Conservation (phyloP, 2,888 invertebrate species). For the Scotopteryx bipunctaria region DNA sequence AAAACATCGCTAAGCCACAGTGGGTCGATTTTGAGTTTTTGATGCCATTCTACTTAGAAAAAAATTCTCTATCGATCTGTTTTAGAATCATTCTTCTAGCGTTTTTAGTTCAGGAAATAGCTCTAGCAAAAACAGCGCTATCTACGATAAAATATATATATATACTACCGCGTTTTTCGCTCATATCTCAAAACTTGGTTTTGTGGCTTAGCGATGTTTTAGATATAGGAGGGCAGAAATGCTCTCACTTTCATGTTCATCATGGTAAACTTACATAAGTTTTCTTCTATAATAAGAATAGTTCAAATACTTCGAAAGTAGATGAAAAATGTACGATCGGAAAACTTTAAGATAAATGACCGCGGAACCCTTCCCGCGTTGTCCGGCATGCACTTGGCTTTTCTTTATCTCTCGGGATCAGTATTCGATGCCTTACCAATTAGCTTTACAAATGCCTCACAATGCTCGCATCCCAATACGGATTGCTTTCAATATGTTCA, state of each 20-base stretch:
- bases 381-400: slow-evolving; percentile 30
- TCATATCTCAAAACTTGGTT: too few species aligned
- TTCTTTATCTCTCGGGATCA: slow-evolving; percentile 56
- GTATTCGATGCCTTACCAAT: slow-evolving; percentile 53
- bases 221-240: too few species aligned
- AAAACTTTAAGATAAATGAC: slow-evolving; percentile 3
- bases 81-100: too few species aligned
- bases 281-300: not conserved
- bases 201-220: too few species aligned
- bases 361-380: not conserved
- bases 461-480: slow-evolving; percentile 20
- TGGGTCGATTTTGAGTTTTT: too few species aligned
- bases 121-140: too few species aligned
- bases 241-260: not conserved
- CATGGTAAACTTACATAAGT: not conserved
- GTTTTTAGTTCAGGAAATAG: too few species aligned
- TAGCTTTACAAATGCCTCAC: slow-evolving; percentile 49
- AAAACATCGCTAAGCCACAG: too few species aligned
- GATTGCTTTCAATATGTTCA: slow-evolving; percentile 58
- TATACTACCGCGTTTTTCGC: too few species aligned
- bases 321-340: not conserved
- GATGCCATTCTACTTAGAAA: too few species aligned
- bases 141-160: too few species aligned
- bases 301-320: not conserved
- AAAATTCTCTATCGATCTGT: too few species aligned